Evolutionary conservation across 1,140 invertebrate genomes (phyloP).

Genomic region (Bombus huntii): DNA sequence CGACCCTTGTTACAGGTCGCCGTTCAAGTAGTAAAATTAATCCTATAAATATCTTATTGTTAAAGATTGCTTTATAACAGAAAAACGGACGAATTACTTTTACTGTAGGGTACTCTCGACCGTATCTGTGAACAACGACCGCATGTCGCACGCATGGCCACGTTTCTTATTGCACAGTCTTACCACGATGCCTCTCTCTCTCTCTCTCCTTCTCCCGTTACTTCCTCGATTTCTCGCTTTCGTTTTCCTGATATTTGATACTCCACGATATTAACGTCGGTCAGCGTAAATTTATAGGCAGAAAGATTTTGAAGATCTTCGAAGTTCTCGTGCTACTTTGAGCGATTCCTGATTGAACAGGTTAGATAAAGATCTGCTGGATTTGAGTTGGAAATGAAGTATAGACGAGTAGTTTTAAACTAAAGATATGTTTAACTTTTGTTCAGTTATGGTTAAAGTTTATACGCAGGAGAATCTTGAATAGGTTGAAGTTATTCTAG

Average conservation of each 20-base stretch:
- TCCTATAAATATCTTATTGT: slow-evolving; percentile 77
- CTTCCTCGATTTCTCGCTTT: slow-evolving; percentile 23
- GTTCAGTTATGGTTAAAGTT: too few relatives aligned
- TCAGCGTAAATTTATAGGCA: too few relatives aligned
- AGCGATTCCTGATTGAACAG: neutral
- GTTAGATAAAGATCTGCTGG: neutral
- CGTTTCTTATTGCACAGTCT: slow-evolving; percentile 35
- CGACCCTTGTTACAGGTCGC: slow-evolving; percentile 29
- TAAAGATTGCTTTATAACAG: slow-evolving; percentile 68
- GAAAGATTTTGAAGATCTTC: neutral
- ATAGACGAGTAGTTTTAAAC: too few relatives aligned
- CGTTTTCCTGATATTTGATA: slow-evolving; percentile 27
- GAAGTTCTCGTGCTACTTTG: neutral
- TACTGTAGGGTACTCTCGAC: slow-evolving; percentile 62
- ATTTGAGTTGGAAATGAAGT: neutral
- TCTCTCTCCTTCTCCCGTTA: slow-evolving; percentile 15
- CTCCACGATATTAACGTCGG: neutral
- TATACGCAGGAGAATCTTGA: too few relatives aligned
- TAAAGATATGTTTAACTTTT: too few relatives aligned
- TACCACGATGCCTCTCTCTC: neutral
- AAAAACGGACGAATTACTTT: slow-evolving; percentile 72
- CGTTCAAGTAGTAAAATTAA: slow-evolving; percentile 77
- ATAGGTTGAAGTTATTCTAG: too few relatives aligned
- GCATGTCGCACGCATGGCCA: slow-evolving; percentile 53
- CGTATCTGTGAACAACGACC: slow-evolving; percentile 37